Evolutionary conservation across 2,113 vertebrate genomes (phyloP), one percentile per base, ranked within the genome.

Genomic region (Ranitomeya variabilis): DNA sequence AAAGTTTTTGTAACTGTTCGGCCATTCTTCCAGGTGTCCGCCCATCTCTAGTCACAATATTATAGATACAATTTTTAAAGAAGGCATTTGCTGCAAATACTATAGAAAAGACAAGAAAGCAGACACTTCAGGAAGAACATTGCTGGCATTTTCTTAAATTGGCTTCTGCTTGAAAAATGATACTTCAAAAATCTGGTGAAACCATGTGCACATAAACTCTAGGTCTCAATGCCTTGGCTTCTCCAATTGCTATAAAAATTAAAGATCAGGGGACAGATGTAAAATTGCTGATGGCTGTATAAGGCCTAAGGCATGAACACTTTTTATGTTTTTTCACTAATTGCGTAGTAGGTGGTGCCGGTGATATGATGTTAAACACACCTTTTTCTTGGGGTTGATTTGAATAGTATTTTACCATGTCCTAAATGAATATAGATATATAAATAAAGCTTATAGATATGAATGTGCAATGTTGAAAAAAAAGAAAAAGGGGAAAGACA

Each of bases 391-490:
- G 23, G 55, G 60, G 18, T 45, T 71, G 64, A 84, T 55, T 52
- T n/a, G 62, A 83, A 54, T 9, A 51, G 62, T 18, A 51, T 69
- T 55, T 55, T 69, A 26, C 21, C 51, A 31, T 55, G 51, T 54
- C 31, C 64, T 83, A 66, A 83, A 83, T 83, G 66, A 69, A 55
- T 84, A 55, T 84, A 69, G 64, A 69, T 26, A 45, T 2, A 45
- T 84, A 14, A 45, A 45, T 84, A 14, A 55, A 3, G 21, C 23
- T 71, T 84, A 21, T 55, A 51, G 66, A 67, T 54, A 45, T 71
- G 82, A 84, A 84, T 71, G 71, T 55, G 54, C 64, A 84, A 37
- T 62, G 80, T 59, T 81, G 57, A 1, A 23, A 84, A 76, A 31
- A 81, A 26, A 76, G 76, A 57, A 86, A 10, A 62, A 77, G 31